Conservation (phyloP, 2,888 invertebrate genomes). For the Anodontia alba region DNA sequence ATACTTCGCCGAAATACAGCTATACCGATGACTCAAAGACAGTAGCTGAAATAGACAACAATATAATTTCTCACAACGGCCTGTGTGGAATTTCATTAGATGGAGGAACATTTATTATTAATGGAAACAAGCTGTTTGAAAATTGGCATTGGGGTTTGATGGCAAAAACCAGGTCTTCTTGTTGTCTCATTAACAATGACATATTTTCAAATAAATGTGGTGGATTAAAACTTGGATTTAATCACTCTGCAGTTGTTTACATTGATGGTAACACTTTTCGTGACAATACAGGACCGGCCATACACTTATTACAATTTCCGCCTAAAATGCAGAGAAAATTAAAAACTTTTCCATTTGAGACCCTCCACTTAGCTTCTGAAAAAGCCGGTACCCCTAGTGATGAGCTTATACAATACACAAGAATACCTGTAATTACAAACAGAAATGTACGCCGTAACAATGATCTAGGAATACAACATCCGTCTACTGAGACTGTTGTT, state of each 20-base stretch:
- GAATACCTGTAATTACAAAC: constrained; percentile 27
- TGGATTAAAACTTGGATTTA: constrained; percentile 35
- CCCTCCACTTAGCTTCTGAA: neutral
- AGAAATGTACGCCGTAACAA: constrained; percentile 34
- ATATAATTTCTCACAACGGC: constrained; percentile 39
- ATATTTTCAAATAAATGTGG: constrained; percentile 48
- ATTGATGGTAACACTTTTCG: constrained; percentile 46
- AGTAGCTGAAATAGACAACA: constrained; percentile 19
- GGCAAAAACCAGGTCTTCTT: constrained; percentile 31
- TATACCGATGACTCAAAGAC: no score
- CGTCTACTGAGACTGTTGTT: neutral
- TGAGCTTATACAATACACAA: constrained; percentile 26
- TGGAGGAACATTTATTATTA: constrained; percentile 34
- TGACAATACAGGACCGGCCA: constrained; percentile 35
- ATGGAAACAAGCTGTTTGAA: constrained; percentile 34
- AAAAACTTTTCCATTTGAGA: neutral
- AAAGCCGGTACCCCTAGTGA: neutral
- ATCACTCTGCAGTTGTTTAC: constrained; percentile 33
- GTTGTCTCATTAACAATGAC: constrained; percentile 29
- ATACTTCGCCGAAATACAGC: no score
- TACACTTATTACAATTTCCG: neutral
- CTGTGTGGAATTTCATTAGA: constrained; percentile 38
- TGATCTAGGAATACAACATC: constrained; percentile 28
- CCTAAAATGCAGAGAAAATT: neutral
- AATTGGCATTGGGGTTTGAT: constrained; percentile 50